Conservation (phyloP, 2,888 invertebrate genomes). For the Therioaphis trifolii region DNA sequence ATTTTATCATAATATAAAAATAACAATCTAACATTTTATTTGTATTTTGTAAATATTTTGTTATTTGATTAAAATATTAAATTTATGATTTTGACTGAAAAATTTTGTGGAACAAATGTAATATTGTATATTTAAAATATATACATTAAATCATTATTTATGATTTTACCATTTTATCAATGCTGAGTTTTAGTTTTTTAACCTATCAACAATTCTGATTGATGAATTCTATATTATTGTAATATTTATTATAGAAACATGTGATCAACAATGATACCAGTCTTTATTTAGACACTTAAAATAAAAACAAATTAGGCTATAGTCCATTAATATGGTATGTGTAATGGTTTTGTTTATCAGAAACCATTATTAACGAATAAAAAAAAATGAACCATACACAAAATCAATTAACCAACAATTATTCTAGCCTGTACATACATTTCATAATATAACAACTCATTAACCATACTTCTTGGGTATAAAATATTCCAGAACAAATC, state of each 20-base stretch:
- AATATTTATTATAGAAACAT: too few species aligned
- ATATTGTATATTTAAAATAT: not conserved
- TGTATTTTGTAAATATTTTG: too few species aligned
- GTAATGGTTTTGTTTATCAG: not conserved
- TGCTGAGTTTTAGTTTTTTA: not conserved
- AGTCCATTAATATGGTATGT: not conserved
- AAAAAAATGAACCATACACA: too few species aligned
- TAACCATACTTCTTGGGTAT: not conserved
- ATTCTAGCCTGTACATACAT: too few species aligned
- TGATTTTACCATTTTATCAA: not conserved
- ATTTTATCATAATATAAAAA: too few species aligned
- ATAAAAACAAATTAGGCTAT: not conserved
- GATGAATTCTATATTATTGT: not conserved
- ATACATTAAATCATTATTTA: not conserved
- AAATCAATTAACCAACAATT: not conserved
- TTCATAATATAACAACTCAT: too few species aligned
- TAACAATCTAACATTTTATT: too few species aligned
- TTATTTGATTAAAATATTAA: too few species aligned
- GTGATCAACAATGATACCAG: too few species aligned
- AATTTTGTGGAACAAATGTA: not conserved
- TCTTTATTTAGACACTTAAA: not conserved
- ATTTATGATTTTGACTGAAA: too few species aligned
- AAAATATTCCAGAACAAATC: not conserved
- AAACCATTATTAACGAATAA: too few species aligned
- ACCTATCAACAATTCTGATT: not conserved